Evolutionary conservation across 2,113 vertebrate genomes (phyloP).

Genomic region (Catharus minimus): DNA sequence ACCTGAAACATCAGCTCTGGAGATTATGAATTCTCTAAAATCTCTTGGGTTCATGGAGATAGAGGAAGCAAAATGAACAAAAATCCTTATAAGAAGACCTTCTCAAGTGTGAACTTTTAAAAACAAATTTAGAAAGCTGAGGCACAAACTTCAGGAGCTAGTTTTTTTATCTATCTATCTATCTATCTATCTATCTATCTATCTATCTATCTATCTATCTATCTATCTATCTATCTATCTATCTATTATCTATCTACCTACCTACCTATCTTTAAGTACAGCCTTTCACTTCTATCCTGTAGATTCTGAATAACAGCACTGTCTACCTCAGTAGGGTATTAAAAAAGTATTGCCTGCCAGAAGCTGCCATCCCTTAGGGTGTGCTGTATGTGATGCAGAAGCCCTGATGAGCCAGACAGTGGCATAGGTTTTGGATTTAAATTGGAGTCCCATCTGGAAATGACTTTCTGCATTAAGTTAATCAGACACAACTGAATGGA

Average conservation of each 20-base stretch:
- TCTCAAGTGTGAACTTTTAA: not conserved
- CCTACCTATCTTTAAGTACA: not conserved
- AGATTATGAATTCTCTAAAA: not conserved
- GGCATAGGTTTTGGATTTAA: slow-evolving; percentile 20
- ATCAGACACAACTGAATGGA: slow-evolving; percentile 22
- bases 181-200: not conserved
- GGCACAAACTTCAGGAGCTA: not conserved
- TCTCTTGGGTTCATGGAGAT: not conserved
- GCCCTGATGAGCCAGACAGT: not conserved
- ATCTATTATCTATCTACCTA: too few species aligned
- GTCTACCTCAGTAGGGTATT: not conserved
- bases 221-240: not conserved
- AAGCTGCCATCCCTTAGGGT: not conserved
- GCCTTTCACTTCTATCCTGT: not conserved
- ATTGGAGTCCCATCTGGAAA: slow-evolving; percentile 39
- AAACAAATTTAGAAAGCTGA: not conserved
- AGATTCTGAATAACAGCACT: not conserved
- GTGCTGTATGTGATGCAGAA: not conserved
- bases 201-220: too few species aligned
- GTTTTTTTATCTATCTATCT: not conserved
- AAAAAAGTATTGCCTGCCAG: not conserved
- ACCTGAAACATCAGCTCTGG: not conserved
- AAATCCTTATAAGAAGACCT: not conserved
- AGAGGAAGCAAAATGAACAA: not conserved
- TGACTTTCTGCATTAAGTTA: slow-evolving; percentile 25